Evolutionary conservation across 2,113 vertebrate genomes (phyloP).

Genomic region (Hydrochoerus hydrochaeris): DNA sequence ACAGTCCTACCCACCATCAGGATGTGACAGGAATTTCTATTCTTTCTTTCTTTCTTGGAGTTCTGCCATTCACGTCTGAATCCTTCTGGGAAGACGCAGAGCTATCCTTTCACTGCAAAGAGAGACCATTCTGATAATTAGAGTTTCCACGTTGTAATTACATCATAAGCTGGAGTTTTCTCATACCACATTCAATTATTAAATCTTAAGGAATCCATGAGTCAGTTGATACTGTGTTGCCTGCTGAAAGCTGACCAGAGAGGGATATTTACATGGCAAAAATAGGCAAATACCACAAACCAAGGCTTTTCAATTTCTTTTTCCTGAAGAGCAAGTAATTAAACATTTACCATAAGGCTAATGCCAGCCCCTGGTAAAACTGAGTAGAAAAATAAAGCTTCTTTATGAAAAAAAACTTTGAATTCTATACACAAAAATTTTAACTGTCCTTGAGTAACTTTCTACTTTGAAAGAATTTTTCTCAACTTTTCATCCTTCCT

Average conservation of each 20-base stretch:
- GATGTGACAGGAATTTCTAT: background rate
- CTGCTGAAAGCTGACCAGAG: background rate
- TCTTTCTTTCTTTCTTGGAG: slow-evolving; percentile 2
- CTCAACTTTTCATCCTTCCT: background rate
- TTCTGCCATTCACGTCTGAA: slow-evolving; percentile 2
- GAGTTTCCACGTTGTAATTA: slow-evolving; percentile 50
- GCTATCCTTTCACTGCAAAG: background rate
- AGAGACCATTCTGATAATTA: slow-evolving; percentile 53
- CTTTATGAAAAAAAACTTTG: slow-evolving; percentile 51
- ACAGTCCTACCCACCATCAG: background rate
- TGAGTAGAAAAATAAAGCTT: background rate
- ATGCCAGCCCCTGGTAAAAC: background rate
- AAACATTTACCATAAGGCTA: background rate
- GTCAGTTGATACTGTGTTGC: slow-evolving; percentile 44
- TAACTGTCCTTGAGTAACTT: background rate
- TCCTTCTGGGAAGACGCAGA: background rate
- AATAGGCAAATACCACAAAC: background rate
- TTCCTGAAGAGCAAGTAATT: background rate
- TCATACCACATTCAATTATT: slow-evolving; percentile 47
- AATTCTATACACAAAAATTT: background rate
- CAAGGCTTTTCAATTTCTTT: background rate
- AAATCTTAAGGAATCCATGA: slow-evolving; percentile 67
- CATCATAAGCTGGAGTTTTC: background rate
- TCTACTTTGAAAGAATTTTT: background rate
- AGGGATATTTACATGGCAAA: background rate